Conservation (phyloP, 1,140 invertebrate species). For the Telenomus remus region DNA sequence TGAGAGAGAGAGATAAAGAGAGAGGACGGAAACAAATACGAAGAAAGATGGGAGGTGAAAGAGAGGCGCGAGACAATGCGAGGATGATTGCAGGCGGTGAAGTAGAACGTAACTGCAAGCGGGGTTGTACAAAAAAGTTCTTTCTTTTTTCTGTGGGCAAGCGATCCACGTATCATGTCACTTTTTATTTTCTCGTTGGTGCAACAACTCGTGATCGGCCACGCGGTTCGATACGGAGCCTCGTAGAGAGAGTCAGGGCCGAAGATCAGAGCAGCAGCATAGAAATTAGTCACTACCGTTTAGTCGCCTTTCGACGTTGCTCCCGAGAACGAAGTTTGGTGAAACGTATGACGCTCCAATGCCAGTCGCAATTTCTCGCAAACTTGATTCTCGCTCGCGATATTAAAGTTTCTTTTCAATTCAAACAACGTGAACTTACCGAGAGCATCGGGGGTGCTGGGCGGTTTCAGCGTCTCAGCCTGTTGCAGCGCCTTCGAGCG, state of each 20-base stretch:
- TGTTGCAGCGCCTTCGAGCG: conserved; percentile 83
- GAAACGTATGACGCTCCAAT: conserved; percentile 12
- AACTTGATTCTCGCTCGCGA: conserved; percentile 33
- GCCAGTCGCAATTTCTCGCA: conserved; percentile 33
- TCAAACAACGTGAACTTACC: conserved; percentile 66
- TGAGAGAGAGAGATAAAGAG: conserved; percentile 30
- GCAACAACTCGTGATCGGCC: conserved; percentile 52
- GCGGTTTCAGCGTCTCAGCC: conserved; percentile 73
- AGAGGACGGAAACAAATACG: conserved; percentile 34
- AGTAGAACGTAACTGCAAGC: conserved; percentile 67
- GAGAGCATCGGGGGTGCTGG: conserved; percentile 71
- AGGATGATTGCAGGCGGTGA: conserved; percentile 23
- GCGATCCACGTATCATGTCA: conserved; percentile 56
- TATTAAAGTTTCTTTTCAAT: too few relatives aligned
- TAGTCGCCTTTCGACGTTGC: conserved; percentile 1
- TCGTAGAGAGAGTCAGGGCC: conserved; percentile 74
- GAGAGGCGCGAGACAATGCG: conserved; percentile 7
- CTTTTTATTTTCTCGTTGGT: conserved; percentile 12
- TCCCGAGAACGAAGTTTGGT: conserved; percentile 42
- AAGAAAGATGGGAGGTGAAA: conserved; percentile 26
- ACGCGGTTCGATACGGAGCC: conserved; percentile 66
- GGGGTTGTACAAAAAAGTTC: conserved; percentile 67
- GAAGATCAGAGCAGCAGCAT: conserved; percentile 73
- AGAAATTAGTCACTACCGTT: conserved; percentile 64
- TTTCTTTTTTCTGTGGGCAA: conserved; percentile 48